Evolutionary conservation across 2,888 invertebrate genomes (phyloP), one percentile per base, ranked within the genome.

Genomic region (Cephonodes hylas): DNA sequence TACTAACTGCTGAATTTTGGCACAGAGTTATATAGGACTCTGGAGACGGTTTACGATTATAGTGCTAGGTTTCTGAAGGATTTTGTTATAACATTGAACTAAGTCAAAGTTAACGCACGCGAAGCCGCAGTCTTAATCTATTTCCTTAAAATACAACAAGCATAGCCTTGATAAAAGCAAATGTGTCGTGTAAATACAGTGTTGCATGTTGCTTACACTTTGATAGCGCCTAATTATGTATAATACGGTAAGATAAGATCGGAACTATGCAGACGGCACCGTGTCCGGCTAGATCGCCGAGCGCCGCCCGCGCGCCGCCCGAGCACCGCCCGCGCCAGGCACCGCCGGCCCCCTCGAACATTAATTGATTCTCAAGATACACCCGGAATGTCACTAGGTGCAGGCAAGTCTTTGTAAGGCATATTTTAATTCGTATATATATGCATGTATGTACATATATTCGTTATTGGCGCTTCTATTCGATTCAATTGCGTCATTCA

Each of bases 351-450:
- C 80, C 76, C 72, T 70, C 63, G 64, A 66, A 69, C 76, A 76
- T 79, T 85, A 88, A 89, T 89, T 87, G 88, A 87, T 88, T 88
- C 80, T 63, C 70, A 77, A 85, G 86, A 87, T 86, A 87, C 85
- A 75, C 70, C 73, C 62, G 79, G 81, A 85, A 87, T 86, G 86
- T 83, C 85, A 82, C 80, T 80, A 38, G 20, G 58, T 34, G 18
- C 4, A 31, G 23, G 46, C 18, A 58, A 45, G 58, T 46, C n/a
- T n/a, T n/a, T n/a, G 46, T 8, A 45, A 20, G 10, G 7, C 13
- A 4, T 8, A 0, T 3, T 23, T 45, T 23, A 20, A 44, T 7
- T 20, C 8, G 20, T 7, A 3, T 7, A 7, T 0, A n/a, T n/a
- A n/a, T n/a, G n/a, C n/a, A n/a, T n/a, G n/a, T n/a, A n/a, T n/a